phyloP scores from a whole-genome alignment of 1,140 invertebrate genomes.

The Alviniconcha marisindica region DNA sequence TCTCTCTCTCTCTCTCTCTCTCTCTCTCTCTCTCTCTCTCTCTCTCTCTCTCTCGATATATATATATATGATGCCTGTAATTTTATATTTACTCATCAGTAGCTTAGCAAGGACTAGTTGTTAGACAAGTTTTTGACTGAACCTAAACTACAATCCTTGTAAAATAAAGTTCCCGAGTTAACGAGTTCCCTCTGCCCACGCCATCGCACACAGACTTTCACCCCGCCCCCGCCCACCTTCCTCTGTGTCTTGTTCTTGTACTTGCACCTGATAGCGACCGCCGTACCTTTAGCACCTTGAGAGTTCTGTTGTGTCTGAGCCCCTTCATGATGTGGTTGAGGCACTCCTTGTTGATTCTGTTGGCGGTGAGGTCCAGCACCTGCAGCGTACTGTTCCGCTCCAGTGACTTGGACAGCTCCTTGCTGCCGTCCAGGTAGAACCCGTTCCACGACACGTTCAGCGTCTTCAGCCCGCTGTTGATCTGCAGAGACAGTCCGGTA shows the following conservation, averaged over 20 bases:
- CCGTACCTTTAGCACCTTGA: slow-evolving; percentile 57
- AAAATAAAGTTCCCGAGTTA: too few relatives aligned
- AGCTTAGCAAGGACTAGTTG: too few relatives aligned
- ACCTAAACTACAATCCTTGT: too few relatives aligned
- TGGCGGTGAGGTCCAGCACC: slow-evolving; percentile 69
- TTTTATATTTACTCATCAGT: too few relatives aligned
- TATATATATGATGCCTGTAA: too few relatives aligned
- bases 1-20: too few relatives aligned
- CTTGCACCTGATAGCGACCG: too few relatives aligned
- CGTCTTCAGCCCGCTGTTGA: slow-evolving; percentile 64
- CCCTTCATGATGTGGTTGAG: slow-evolving; percentile 61
- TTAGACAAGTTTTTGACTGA: too few relatives aligned
- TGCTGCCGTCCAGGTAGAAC: slow-evolving; percentile 58
- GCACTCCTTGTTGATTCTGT: slow-evolving; percentile 67
- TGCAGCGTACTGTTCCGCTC: slow-evolving; percentile 59
- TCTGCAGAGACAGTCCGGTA: slow-evolving; percentile 56
- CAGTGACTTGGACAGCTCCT: slow-evolving; percentile 58
- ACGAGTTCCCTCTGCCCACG: neutral
- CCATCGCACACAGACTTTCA: too few relatives aligned
- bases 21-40: too few relatives aligned
- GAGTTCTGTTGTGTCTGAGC: slow-evolving; percentile 59
- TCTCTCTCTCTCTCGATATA: too few relatives aligned
- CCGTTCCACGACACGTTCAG: slow-evolving; percentile 70
- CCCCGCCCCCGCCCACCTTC: too few relatives aligned
- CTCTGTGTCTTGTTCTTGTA: neutral